Conservation (phyloP, 2,113 vertebrate species). For the Panthera uncia region DNA sequence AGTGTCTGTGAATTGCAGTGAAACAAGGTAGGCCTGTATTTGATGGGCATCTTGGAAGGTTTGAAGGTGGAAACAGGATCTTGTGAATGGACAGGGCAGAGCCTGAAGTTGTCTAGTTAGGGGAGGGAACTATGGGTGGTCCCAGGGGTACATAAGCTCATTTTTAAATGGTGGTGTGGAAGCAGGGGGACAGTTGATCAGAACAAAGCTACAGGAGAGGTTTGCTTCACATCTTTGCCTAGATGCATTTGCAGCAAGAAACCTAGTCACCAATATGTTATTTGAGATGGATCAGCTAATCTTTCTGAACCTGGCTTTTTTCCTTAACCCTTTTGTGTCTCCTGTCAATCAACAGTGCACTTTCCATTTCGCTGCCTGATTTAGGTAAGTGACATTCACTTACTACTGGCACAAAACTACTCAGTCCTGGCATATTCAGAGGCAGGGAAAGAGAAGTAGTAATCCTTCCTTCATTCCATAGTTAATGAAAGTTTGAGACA, state of each 20-base stretch:
- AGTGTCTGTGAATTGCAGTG: not conserved
- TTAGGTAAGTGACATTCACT: constrained; percentile 80
- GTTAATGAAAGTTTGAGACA: not conserved
- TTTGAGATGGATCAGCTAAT: not conserved
- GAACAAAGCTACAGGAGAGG: not conserved
- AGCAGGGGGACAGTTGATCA: not conserved
- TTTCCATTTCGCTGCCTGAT: constrained; percentile 81
- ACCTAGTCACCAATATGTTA: not conserved
- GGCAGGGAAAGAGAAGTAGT: not conserved
- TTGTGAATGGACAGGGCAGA: not conserved
- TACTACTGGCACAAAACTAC: not conserved
- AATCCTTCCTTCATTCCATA: not conserved
- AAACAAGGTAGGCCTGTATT: not conserved
- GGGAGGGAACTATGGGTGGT: not conserved
- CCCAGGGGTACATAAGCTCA: not conserved
- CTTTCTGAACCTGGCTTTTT: not conserved
- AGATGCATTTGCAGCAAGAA: not conserved
- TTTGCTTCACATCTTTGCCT: not conserved
- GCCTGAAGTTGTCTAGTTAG: not conserved
- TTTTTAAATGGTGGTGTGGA: not conserved
- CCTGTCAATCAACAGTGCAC: constrained; percentile 75
- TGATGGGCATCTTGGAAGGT: not conserved
- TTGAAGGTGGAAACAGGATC: not conserved
- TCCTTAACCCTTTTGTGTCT: not conserved
- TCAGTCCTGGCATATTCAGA: not conserved